phyloP scores from a whole-genome alignment of 2,888 invertebrate species.

The Oxytorus armatus region DNA sequence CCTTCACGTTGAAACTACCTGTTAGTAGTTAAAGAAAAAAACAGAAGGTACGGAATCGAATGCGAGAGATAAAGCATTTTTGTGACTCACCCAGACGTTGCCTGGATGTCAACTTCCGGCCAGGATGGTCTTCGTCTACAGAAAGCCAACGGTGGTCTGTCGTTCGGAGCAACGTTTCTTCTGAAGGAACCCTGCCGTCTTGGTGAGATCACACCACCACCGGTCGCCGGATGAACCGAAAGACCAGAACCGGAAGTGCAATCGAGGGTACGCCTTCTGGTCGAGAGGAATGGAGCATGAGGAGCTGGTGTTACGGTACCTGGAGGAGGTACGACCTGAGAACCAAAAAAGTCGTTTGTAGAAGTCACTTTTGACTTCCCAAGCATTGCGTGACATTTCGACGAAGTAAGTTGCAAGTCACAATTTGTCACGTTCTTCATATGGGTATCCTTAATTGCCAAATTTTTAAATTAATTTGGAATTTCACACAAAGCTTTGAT shows the following conservation, averaged over 20 bases:
- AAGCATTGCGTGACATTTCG: neutral
- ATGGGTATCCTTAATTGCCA: no score
- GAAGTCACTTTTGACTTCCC: neutral
- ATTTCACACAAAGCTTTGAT: no score
- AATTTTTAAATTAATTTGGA: no score
- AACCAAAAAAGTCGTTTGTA: constrained; percentile 20
- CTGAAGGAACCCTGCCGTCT: constrained; percentile 85
- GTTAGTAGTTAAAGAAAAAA: neutral
- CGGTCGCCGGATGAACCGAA: constrained; percentile 78
- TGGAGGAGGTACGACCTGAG: constrained; percentile 83
- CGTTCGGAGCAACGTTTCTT: constrained; percentile 85
- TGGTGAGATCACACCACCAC: constrained; percentile 74
- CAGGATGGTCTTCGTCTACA: constrained; percentile 92
- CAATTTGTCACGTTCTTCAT: no score
- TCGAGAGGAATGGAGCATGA: constrained; percentile 77
- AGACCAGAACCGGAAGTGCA: constrained; percentile 75
- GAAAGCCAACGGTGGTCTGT: constrained; percentile 90
- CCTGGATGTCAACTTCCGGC: constrained; percentile 94
- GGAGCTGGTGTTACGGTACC: constrained; percentile 82
- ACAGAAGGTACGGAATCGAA: neutral
- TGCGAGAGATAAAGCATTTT: neutral
- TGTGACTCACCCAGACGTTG: constrained; percentile 91
- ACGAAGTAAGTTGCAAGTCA: neutral
- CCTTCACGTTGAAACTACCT: neutral
- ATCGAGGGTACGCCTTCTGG: constrained; percentile 79